Evolutionary conservation across 2,797 vertebrate genomes (phyloP).

Genomic region (Sardinella longiceps): DNA sequence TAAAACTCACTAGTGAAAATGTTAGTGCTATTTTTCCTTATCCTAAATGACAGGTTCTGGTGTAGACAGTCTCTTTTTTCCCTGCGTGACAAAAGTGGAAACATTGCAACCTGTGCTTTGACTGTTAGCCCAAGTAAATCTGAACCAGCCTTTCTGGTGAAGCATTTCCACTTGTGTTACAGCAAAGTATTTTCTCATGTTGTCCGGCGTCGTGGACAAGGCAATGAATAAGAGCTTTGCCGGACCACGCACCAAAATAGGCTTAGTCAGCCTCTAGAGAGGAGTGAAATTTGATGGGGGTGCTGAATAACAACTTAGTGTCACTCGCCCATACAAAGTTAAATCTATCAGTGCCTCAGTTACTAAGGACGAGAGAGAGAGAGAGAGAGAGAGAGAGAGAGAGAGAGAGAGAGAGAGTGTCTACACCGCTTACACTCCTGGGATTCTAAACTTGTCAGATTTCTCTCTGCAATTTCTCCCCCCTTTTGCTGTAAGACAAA

Average conservation of each 20-base stretch:
- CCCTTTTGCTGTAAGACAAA: conserved; percentile 15
- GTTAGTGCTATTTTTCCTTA: conserved; percentile 37
- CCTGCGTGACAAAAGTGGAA: conserved; percentile 14
- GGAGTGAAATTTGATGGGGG: not conserved
- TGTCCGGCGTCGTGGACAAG: not conserved
- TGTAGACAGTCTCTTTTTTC: conserved; percentile 11
- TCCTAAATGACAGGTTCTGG: conserved; percentile 40
- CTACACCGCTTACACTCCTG: not conserved
- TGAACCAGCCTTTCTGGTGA: not conserved
- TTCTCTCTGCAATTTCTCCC: conserved; percentile 29
- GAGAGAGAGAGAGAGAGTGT: conserved; percentile 27
- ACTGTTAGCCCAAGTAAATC: conserved; percentile 23
- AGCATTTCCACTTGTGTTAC: conserved; percentile 25
- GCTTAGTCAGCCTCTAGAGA: conserved; percentile 10
- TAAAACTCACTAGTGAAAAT: conserved; percentile 26
- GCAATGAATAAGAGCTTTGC: conserved; percentile 31
- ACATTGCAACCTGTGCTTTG: conserved; percentile 17
- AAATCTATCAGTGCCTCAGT: conserved; percentile 25
- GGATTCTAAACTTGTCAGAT: conserved; percentile 18
- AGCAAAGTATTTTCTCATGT: not conserved
- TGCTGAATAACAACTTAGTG: conserved; percentile 23
- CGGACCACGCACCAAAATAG: conserved; percentile 22
- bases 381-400: conserved; percentile 9
- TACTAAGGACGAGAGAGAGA: not conserved
- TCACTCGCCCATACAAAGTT: conserved; percentile 23